Evolutionary conservation across 2,888 invertebrate species (phyloP).

Genomic region (Dolomedes plantarius): DNA sequence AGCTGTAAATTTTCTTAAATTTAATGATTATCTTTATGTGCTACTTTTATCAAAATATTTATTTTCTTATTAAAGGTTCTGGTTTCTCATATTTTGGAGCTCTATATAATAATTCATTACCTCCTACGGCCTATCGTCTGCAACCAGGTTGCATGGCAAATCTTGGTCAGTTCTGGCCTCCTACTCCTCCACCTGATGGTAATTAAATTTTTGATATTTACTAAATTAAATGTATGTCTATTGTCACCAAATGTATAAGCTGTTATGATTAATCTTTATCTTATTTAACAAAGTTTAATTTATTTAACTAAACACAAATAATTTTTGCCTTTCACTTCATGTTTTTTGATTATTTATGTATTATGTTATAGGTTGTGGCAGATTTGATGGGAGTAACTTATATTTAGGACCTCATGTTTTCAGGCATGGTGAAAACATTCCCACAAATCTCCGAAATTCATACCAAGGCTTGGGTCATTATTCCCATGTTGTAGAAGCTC

Average conservation of each 20-base stretch:
- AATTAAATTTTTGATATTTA: background rate
- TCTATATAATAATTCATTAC: conserved; percentile 62
- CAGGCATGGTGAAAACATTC: conserved; percentile 57
- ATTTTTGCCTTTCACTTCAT: no score
- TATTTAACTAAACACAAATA: no score
- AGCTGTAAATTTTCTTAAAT: no score
- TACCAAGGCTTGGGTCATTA: conserved; percentile 60
- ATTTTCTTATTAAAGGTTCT: conserved; percentile 58
- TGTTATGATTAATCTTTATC: no score
- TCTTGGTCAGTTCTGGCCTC: conserved; percentile 68
- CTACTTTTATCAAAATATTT: no score
- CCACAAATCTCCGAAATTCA: conserved; percentile 48
- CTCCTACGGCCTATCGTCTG: conserved; percentile 59
- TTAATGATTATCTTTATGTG: no score
- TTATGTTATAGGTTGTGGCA: conserved; percentile 63
- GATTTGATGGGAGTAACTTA: conserved; percentile 61
- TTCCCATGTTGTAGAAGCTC: conserved; percentile 63
- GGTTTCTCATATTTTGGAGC: conserved; percentile 68
- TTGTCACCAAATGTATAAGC: no score
- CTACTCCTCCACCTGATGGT: conserved; percentile 70
- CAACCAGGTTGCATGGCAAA: conserved; percentile 62
- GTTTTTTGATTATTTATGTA: no score
- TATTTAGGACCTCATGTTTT: conserved; percentile 61
- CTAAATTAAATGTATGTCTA: no score
- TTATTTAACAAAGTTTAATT: no score